Percentiles rank a stretch among this genome's conserved stretches.
phyloP scores from a whole-genome alignment of 1,140 invertebrate species.

The Belonocnema kinseyi region DNA sequence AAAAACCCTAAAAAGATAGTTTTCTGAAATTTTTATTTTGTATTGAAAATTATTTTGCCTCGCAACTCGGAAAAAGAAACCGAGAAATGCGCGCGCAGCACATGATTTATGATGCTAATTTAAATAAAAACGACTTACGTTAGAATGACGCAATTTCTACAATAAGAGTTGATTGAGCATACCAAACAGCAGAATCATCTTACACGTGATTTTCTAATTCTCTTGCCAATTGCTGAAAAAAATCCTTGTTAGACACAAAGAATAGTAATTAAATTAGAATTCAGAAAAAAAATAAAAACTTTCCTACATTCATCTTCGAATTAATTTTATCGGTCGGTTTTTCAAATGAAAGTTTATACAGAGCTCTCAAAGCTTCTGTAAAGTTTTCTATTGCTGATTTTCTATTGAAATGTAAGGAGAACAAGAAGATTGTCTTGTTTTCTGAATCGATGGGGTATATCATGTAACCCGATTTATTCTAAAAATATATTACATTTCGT shows the following conservation, averaged over 20 bases:
- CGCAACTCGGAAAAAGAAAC: too few species aligned
- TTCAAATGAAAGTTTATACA: slow-evolving; percentile 28
- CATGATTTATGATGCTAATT: too few species aligned
- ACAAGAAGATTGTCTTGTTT: slow-evolving; percentile 38
- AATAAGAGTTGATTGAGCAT: background rate
- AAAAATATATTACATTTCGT: background rate
- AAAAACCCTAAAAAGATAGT: too few species aligned
- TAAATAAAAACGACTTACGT: background rate
- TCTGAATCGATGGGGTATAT: slow-evolving; percentile 44
- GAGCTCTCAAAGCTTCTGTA: slow-evolving; percentile 33
- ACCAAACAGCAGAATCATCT: background rate
- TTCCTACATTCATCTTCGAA: background rate
- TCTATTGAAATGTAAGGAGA: slow-evolving; percentile 41
- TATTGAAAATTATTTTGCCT: too few species aligned
- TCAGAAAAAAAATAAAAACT: too few species aligned
- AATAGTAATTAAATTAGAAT: too few species aligned
- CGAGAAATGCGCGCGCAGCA: too few species aligned
- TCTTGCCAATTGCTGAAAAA: background rate
- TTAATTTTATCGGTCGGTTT: background rate
- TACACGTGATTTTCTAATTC: background rate
- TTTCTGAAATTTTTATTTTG: too few species aligned
- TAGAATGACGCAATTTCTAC: background rate
- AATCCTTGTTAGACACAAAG: too few species aligned
- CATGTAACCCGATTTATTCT: slow-evolving; percentile 51
- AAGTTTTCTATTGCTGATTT: slow-evolving; percentile 43